Base-by-base conservation (phyloP, 2,888 invertebrate genomes). In the Tetragonula carbonaria region DNA sequence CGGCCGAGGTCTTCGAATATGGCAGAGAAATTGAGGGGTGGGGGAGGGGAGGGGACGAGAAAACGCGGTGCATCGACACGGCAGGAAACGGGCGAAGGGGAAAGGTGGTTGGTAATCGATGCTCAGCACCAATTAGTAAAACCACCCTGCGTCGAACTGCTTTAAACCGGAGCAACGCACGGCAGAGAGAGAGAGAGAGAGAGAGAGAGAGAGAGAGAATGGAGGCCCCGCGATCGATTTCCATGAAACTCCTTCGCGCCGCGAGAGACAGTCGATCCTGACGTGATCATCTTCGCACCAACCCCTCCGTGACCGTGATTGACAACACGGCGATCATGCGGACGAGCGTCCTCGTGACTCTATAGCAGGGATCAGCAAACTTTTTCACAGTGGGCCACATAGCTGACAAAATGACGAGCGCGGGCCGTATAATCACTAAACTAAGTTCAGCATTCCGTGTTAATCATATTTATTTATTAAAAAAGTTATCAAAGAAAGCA, bases 101-200 rank as follows among this genome's bases (percentile, higher is more conserved):
- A 72, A 63, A 80, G 86, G 85, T 82, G 84, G 87, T 86, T 84
- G 89, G 91, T 92, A 92, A 93, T 93, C 91, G 91, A 91, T 92
- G 91, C 90, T 90, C 88, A 90, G 90, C 90, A 90, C 90, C 92
- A 93, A 93, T 93, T 93, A 93, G 92, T 90, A 92, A 92, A 92
- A 91, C 91, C 91, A 91, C 90, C 92, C 91, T 86, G 87, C 87
- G 87, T 84, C 87, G 88, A 88, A 92, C 91, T 87, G 89, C 90
- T 88, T 86, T 90, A 87, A 89, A 91, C 91, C 91, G 91, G 90
- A 92, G 92, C 91, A 91, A 92, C 92, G 90, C 90, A 84, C 87
- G 86, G 75, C 74, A 87, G 86, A 85, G 8, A 45, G 45, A 45
- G 45, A 45, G 38, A 38, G 38, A 38, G 38, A 38, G 38, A 38